These are phyloP conservation scores for Ochropleura leucogaster DNA, from an alignment of 2,888 invertebrate species.

Conservation along the genomic window DNA sequence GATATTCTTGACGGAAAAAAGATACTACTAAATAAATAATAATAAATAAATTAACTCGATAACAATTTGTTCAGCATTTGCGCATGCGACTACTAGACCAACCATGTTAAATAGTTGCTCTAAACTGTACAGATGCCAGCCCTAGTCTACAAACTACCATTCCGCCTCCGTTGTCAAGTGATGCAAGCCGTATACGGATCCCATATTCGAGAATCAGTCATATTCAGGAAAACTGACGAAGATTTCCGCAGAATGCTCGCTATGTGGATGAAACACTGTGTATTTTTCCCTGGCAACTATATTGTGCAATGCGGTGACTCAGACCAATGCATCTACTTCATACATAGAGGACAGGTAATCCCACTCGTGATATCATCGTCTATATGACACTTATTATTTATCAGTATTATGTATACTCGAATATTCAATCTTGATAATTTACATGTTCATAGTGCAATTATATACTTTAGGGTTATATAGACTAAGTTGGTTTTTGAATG, in stretches of 20 bases:
- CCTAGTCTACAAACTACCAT: slow-evolving; percentile 82
- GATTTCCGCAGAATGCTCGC: slow-evolving; percentile 88
- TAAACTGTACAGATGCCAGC: slow-evolving; percentile 79
- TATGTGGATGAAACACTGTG: slow-evolving; percentile 87
- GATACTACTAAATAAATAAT: no score
- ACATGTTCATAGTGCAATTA: not conserved
- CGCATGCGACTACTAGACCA: not conserved
- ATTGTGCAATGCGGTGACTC: slow-evolving; percentile 90
- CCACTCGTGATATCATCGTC: slow-evolving; percentile 35
- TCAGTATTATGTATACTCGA: slow-evolving; percentile 1
- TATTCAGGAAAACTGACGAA: slow-evolving; percentile 87
- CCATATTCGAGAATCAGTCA: slow-evolving; percentile 86
- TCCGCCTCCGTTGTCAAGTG: slow-evolving; percentile 85
- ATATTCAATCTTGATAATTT: not conserved
- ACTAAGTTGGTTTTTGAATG: not conserved
- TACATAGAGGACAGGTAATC: slow-evolving; percentile 88
- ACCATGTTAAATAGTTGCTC: not conserved
- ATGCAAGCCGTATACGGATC: slow-evolving; percentile 88
- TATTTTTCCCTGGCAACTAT: slow-evolving; percentile 90
- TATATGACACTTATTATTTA: not conserved
- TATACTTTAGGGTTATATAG: slow-evolving; percentile 1
- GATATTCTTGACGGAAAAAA: not conserved
- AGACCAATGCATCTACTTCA: slow-evolving; percentile 90
- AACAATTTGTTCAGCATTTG: not conserved
- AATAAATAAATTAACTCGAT: no score